Evolutionary conservation across 1,140 invertebrate species (phyloP), one percentile per base, ranked within the genome.

Genomic region (Pogonomyrmex barbatus): DNA sequence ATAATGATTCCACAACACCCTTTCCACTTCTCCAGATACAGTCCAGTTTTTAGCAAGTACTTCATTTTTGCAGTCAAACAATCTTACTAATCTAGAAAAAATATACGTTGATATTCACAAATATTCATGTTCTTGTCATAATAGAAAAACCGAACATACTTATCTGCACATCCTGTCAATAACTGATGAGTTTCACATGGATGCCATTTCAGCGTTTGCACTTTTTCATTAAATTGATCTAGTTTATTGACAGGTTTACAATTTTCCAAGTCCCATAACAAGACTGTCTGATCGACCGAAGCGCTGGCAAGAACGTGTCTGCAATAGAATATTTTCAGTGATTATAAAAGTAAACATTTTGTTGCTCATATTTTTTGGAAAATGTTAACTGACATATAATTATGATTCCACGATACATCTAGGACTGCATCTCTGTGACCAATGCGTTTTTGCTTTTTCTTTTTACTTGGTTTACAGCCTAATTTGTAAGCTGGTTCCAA

Each of bases 241-340:
- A 99, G 95, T 85, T 96, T 97, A 0, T 97, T 97, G 30, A 97
- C 97, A 0, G 97, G 96, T 88, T 95, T 96, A 10, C 96, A 96
- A 88, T 96, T 96, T 89, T 98, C 97, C 91, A 99, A 95, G 95
- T 99, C 99, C 99, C 99, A 99, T 3, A 99, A 93, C n/a, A 98
- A 95, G 36, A 98, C 96, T 6, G 97, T 98, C 89, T 96, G 95
- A 94, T 99, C 99, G 0, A 98, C 99, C 8, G 98, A 99, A 2
- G 97, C 98, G 95, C 98, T 99, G 0, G 98, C 98, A 87, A 99
- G 93, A 58, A 99, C 96, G 94, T 99, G 98, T 65, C 97, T 98
- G 90, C 90, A 96, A 93, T 65, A 81, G 76, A 6, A 42, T 36
- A 30, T 50, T 30, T 30, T 62, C 42, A 36, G n/a, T 67, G 67